A percentile compares a stretch with the other conserved stretches of the same genome.
Evolutionary conservation across 2,888 invertebrate genomes (phyloP).

Genomic region (Agonopterix arenella): DNA sequence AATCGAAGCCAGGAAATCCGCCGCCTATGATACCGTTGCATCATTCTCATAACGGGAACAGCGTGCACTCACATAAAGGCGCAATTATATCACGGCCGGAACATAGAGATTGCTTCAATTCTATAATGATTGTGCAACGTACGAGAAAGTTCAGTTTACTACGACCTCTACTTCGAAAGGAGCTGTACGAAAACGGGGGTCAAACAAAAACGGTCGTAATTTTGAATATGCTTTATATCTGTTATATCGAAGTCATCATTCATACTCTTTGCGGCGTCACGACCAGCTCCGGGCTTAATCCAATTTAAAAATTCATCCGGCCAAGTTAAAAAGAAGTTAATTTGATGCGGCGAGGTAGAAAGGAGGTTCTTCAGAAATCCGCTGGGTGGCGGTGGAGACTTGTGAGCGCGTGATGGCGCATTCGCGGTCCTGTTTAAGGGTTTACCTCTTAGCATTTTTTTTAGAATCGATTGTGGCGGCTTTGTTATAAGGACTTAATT

Average conservation of each 20-base stretch:
- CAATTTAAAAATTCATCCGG: constrained; percentile 66
- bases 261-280: constrained; percentile 70
- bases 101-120: constrained; percentile 64
- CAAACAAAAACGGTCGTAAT: constrained; percentile 23
- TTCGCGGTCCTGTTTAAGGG: constrained; percentile 57
- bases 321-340: constrained; percentile 55
- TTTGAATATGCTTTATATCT: constrained; percentile 19
- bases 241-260: constrained; percentile 56
- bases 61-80: constrained; percentile 28
- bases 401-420: constrained; percentile 59
- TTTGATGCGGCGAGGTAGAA: constrained; percentile 27
- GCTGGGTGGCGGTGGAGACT: constrained; percentile 33
- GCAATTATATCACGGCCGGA: constrained; percentile 57
- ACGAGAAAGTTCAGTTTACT: constrained; percentile 20
- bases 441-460: constrained; percentile 10
- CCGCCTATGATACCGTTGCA: constrained; percentile 42
- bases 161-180: constrained; percentile 14
- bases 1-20: constrained; percentile 65
- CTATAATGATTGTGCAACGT: constrained; percentile 53
- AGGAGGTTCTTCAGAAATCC: constrained; percentile 41
- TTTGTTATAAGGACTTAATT: too few relatives aligned
- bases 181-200: constrained; percentile 16
- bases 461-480: neutral
- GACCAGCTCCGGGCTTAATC: constrained; percentile 63
- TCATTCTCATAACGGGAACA: constrained; percentile 47